phyloP scores from a whole-genome alignment of 2,797 vertebrate genomes.

The Lepilemur septentrionalis region DNA sequence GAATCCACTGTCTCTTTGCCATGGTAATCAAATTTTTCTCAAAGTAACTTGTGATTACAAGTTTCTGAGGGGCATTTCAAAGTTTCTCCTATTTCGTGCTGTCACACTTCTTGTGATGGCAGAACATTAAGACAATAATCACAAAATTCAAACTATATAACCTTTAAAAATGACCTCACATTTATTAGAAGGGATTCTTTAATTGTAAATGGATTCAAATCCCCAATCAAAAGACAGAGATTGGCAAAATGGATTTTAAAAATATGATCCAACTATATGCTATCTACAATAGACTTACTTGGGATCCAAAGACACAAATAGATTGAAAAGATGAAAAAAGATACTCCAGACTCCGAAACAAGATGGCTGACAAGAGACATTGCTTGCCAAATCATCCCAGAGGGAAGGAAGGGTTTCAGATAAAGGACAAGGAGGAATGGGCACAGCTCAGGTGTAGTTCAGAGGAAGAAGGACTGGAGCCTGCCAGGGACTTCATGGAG shows the following conservation, averaged over 20 bases:
- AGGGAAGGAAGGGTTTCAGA: background rate
- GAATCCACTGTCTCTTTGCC: background rate
- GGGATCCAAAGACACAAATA: background rate
- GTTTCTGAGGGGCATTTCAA: background rate
- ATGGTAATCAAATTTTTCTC: background rate
- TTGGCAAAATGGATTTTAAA: background rate
- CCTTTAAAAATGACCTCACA: background rate
- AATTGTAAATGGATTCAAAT: background rate
- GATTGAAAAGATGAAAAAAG: background rate
- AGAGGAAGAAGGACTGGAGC: background rate
- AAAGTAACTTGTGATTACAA: background rate
- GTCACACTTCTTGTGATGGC: background rate
- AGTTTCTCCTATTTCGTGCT: background rate
- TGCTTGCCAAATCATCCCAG: background rate
- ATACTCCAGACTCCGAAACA: background rate
- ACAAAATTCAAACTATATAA: background rate
- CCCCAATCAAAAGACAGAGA: background rate
- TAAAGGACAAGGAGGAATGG: background rate
- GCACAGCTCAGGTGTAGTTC: background rate
- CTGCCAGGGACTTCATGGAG: background rate
- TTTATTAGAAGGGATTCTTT: background rate
- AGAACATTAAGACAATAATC: background rate
- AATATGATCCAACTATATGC: background rate
- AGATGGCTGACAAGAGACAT: background rate
- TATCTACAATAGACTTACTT: background rate